Evolutionary conservation across 2,888 invertebrate species (phyloP).

Genomic region (Malacosoma neustria): DNA sequence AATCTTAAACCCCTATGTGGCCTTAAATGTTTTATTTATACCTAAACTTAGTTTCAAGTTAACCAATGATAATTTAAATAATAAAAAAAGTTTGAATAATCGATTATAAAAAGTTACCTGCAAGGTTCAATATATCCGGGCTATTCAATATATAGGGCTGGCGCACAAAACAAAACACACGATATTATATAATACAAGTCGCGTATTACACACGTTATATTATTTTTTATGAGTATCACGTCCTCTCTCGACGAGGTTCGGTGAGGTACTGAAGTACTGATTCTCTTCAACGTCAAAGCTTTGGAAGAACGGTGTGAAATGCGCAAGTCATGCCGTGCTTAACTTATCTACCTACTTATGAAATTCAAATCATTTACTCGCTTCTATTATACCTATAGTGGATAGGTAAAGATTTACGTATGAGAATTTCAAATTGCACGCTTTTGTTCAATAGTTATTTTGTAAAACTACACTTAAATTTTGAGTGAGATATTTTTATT

Average conservation of each 20-base stretch:
- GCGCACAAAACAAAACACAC: slow-evolving; percentile 57
- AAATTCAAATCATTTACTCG: slow-evolving; percentile 57
- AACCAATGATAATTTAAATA: slow-evolving; percentile 11
- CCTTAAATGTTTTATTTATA: slow-evolving; percentile 10
- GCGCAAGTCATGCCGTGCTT: slow-evolving; percentile 66
- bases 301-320: slow-evolving; percentile 55
- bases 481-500: no score
- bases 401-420: slow-evolving; percentile 29
- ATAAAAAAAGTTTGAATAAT: slow-evolving; percentile 6
- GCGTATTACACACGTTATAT: slow-evolving; percentile 43
- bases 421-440: slow-evolving; percentile 30
- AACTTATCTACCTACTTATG: slow-evolving; percentile 59
- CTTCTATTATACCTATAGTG: slow-evolving; percentile 45
- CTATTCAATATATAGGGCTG: no score
- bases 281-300: slow-evolving; percentile 44
- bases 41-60: slow-evolving; percentile 1
- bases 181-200: slow-evolving; percentile 56
- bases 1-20: slow-evolving; percentile 10
- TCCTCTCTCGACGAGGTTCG: slow-evolving; percentile 26
- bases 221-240: slow-evolving; percentile 23
- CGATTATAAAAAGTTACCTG: slow-evolving; percentile 25
- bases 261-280: slow-evolving; percentile 59
- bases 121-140: slow-evolving; percentile 27
- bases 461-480: no score
- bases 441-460: no score